Percentiles rank a stretch among this genome's conserved stretches.
phyloP scores from a whole-genome alignment of 2,797 vertebrate genomes.

The Malacoraja senta region DNA sequence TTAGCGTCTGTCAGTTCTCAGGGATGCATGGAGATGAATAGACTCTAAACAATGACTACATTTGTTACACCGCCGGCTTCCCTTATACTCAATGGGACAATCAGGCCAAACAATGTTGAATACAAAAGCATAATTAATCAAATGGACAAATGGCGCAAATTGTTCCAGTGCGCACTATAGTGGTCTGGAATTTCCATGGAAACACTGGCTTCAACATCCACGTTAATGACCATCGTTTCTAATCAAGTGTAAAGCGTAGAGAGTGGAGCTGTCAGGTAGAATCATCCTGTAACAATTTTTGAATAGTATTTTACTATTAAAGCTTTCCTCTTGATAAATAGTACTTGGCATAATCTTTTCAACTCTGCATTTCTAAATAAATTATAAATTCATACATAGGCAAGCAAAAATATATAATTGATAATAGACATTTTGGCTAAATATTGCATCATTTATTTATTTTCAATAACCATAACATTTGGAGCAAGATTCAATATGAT shows the following conservation, averaged over 20 bases:
- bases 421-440: background rate
- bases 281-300: constrained; percentile 38
- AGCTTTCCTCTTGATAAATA: constrained; percentile 29
- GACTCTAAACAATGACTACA: constrained; percentile 75
- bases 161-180: constrained; percentile 80
- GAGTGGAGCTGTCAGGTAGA: constrained; percentile 39
- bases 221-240: constrained; percentile 65
- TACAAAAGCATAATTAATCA: constrained; percentile 99
- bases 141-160: constrained; percentile 96
- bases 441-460: background rate
- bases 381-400: background rate
- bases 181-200: constrained; percentile 81
- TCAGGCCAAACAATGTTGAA: constrained; percentile 77
- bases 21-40: constrained; percentile 76
- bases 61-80: constrained; percentile 73
- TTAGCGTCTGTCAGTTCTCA: constrained; percentile 78
- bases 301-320: constrained; percentile 16
- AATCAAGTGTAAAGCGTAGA: constrained; percentile 53
- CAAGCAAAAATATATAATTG: constrained; percentile 28
- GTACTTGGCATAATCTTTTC: constrained; percentile 36
- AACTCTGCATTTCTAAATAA: constrained; percentile 29
- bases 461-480: background rate
- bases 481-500: background rate
- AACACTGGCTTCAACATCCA: constrained; percentile 71
- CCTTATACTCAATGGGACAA: constrained; percentile 74